phyloP scores from a whole-genome alignment of 1,140 invertebrate species.

The Macrobrachium nipponense region DNA sequence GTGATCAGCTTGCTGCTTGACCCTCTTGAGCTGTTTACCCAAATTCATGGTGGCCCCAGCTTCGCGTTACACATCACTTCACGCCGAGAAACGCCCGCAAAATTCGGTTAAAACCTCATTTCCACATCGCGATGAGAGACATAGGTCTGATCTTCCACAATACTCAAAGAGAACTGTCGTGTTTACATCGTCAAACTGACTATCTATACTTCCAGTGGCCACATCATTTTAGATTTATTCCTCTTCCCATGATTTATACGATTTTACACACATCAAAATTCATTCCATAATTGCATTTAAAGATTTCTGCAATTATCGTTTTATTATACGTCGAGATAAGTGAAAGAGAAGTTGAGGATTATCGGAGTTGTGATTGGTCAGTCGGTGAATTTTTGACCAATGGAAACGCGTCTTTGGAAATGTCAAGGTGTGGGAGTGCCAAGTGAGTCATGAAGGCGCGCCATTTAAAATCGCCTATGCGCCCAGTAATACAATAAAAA shows the following conservation, averaged over 20 bases:
- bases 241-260: too few relatives aligned
- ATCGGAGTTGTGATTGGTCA: constrained; percentile 29
- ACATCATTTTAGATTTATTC: too few relatives aligned
- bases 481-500: too few relatives aligned
- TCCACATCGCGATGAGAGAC: not conserved
- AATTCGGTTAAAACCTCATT: not conserved
- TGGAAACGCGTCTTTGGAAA: not conserved
- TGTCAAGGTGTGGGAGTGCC: constrained; percentile 34
- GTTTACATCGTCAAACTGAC: constrained; percentile 48
- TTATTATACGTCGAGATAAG: not conserved
- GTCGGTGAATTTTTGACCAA: not conserved
- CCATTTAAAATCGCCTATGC: not conserved
- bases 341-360: constrained; percentile 34
- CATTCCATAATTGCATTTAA: not conserved
- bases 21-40: constrained; percentile 48
- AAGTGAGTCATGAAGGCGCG: constrained; percentile 3
- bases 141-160: not conserved
- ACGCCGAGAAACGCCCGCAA: constrained; percentile 7
- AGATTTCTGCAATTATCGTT: not conserved
- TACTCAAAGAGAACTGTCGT: constrained; percentile 41
- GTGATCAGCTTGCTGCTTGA: constrained; percentile 53
- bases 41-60: constrained; percentile 43
- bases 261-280: too few relatives aligned
- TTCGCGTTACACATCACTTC: not conserved
- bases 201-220: not conserved